Evolutionary conservation across 2,888 invertebrate species (phyloP).

Genomic region (Aleiodes testaceus): DNA sequence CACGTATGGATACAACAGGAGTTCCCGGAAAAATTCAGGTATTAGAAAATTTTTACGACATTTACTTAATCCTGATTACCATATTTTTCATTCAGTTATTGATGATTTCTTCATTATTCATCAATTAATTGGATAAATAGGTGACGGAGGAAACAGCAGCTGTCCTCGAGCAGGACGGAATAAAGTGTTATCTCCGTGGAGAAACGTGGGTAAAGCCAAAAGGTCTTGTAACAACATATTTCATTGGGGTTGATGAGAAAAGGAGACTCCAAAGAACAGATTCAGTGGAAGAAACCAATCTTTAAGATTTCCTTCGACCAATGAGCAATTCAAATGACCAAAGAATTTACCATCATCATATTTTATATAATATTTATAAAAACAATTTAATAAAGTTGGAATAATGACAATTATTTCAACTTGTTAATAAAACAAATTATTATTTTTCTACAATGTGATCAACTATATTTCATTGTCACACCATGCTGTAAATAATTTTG

Average conservation of each 20-base stretch:
- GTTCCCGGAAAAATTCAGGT: conserved; percentile 86
- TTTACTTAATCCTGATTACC: no score
- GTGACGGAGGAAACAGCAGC: conserved; percentile 83
- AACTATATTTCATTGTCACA: not conserved
- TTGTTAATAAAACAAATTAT: not conserved
- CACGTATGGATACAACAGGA: conserved; percentile 96
- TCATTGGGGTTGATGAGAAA: conserved; percentile 79
- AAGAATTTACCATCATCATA: conserved; percentile 24
- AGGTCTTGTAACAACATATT: conserved; percentile 81
- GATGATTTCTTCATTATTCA: not conserved
- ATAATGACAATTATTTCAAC: no score
- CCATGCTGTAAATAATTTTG: conserved; percentile 9
- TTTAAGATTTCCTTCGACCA: not conserved
- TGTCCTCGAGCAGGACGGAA: conserved; percentile 80
- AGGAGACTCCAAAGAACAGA: conserved; percentile 59
- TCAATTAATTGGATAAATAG: conserved; percentile 63
- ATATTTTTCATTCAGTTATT: not conserved
- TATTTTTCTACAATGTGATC: conserved; percentile 21
- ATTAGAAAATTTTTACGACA: no score
- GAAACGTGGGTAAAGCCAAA: conserved; percentile 84
- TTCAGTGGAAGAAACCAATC: conserved; percentile 62
- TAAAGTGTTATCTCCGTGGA: conserved; percentile 81
- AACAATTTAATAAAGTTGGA: not conserved
- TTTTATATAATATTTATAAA: conserved; percentile 6
- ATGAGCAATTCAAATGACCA: conserved; percentile 26